Conservation (phyloP, 1,140 invertebrate species). For the Trichonephila inaurata region DNA sequence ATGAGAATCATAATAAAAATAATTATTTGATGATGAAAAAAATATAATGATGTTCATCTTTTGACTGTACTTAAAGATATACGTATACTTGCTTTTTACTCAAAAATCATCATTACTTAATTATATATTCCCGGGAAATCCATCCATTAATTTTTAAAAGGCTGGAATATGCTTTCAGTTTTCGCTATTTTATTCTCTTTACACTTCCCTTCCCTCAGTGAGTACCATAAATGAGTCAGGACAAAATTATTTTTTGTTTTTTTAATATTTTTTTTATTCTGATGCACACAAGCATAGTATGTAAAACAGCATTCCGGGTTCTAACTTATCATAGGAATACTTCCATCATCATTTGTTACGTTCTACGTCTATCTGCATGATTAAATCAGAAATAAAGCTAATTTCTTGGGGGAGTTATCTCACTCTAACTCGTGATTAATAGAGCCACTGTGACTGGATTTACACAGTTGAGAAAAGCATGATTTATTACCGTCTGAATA, state of each 20-base stretch:
- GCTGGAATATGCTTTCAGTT: not conserved
- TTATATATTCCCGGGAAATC: not conserved
- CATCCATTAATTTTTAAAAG: not conserved
- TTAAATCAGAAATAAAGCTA: conserved; percentile 52
- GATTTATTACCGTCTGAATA: conserved; percentile 42
- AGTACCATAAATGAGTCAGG: not conserved
- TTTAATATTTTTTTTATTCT: not conserved
- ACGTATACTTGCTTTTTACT: no score
- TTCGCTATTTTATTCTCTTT: not conserved
- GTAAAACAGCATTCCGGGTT: not conserved
- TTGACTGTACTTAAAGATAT: no score
- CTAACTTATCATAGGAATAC: conserved; percentile 21
- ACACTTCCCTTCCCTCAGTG: not conserved
- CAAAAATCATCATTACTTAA: not conserved
- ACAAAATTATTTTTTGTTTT: not conserved
- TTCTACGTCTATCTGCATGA: conserved; percentile 28
- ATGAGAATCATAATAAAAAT: no score
- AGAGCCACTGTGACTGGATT: conserved; percentile 43
- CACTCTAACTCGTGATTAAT: conserved; percentile 41
- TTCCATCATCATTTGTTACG: conserved; percentile 41
- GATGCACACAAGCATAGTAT: not conserved
- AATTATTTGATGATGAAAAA: no score
- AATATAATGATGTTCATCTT: no score
- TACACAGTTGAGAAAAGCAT: conserved; percentile 41
- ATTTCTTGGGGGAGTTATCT: conserved; percentile 46